Conservation (phyloP, 2,888 invertebrate species). For the Polydrusus pterygomalis region DNA sequence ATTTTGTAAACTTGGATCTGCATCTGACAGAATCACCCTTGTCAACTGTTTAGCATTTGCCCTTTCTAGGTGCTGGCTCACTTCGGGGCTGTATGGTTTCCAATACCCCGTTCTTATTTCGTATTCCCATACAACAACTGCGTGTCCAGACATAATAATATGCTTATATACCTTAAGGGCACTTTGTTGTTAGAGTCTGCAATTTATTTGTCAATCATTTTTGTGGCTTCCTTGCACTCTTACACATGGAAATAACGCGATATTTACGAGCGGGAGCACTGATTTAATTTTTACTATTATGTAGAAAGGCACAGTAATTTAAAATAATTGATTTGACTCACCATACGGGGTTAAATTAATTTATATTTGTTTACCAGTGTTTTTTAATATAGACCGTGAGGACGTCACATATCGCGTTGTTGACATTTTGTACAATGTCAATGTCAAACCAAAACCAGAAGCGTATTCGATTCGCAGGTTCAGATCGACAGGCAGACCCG, state of each 20-base stretch:
- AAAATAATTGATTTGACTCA: slow-evolving; percentile 48
- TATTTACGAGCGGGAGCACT: neutral
- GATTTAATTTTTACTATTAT: slow-evolving; percentile 10
- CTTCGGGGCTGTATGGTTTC: slow-evolving; percentile 90
- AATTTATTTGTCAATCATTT: slow-evolving; percentile 56
- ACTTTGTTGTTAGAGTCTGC: slow-evolving; percentile 20
- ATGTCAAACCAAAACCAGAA: slow-evolving; percentile 6
- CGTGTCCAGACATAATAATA: slow-evolving; percentile 74
- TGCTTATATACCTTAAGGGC: slow-evolving; percentile 44
- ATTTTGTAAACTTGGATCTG: slow-evolving; percentile 86
- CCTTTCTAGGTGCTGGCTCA: slow-evolving; percentile 88
- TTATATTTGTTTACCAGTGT: slow-evolving; percentile 47
- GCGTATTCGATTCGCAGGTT: too few species aligned
- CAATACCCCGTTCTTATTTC: slow-evolving; percentile 82
- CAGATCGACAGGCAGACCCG: too few species aligned
- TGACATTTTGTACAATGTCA: slow-evolving; percentile 13
- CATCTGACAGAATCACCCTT: slow-evolving; percentile 89
- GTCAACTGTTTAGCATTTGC: slow-evolving; percentile 89
- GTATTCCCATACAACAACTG: slow-evolving; percentile 90
- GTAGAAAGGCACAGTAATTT: slow-evolving; percentile 25
- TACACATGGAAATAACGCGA: neutral
- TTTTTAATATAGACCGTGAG: slow-evolving; percentile 37
- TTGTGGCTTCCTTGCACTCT: slow-evolving; percentile 9
- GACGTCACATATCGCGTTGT: slow-evolving; percentile 27
- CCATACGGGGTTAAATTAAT: slow-evolving; percentile 49